Evolutionary conservation across 1,140 invertebrate genomes (phyloP), one percentile per base, ranked within the genome.

Genomic region (Macrobrachium rosenbergii): DNA sequence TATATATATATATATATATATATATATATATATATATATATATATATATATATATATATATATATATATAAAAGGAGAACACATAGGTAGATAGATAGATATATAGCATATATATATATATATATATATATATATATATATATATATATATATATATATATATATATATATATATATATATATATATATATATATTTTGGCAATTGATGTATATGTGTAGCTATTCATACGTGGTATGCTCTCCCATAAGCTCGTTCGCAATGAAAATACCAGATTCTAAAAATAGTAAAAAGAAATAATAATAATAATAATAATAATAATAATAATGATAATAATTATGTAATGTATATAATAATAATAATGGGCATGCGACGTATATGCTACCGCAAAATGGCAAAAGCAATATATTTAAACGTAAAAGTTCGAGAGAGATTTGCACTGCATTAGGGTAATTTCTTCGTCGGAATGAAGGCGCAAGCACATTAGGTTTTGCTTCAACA

Each of bases 1-100:
- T 7, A 67, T 67, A 67, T 67, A 67, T 67, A 67, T 67, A 67
- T 67, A 67, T 67, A 67, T 67, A 67, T 67, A 67, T 67, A 67
- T 67, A 67, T 67, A 67, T 67, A 21, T 67, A 67, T 67, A 21
- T 67, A 67, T 67, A 21, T 23, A 67, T 67, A 21, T 67, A 67
- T 23, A 67, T 23, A 67, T 67, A 17, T 67, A 67, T 67, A 16
- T 67, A 17, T 67, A 16, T 21, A 67, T 67, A 17, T 8, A 23
- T 17, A 67, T 21, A 21, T 67, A n/a, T n/a, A n/a, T n/a, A n/a
- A n/a, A n/a, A n/a, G n/a, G n/a, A n/a, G n/a, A n/a, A n/a, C n/a
- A n/a, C n/a, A n/a, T n/a, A n/a, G n/a, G n/a, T n/a, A n/a, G n/a
- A 16, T 67, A 17, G 3, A 16, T 21, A 67, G 3, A 17, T 8